Conservation (phyloP, 2,888 invertebrate species). For the Barypeithes pellucidus region DNA sequence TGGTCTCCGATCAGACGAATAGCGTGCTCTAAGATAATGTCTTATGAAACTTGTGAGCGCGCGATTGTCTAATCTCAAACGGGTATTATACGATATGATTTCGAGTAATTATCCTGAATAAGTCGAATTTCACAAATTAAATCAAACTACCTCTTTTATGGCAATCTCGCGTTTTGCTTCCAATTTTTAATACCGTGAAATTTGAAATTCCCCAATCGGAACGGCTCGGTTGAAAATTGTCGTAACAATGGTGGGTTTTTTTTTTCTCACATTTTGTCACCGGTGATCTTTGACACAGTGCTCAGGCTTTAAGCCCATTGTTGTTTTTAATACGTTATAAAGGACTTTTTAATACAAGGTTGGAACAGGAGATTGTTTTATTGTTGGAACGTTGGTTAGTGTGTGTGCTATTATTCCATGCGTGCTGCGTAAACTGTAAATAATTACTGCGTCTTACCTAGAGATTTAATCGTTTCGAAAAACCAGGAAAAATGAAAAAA, state of each 20-base stretch:
- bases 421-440: no score
- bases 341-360: conserved; percentile 6
- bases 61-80: no score
- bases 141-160: background rate
- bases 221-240: background rate
- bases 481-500: no score
- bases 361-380: background rate
- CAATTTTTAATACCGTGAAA: background rate
- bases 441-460: no score
- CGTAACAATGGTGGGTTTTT: background rate
- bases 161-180: background rate
- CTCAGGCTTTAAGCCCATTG: background rate
- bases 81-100: background rate
- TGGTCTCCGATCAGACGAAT: no score
- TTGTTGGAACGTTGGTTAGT: background rate
- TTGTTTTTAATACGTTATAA: conserved; percentile 10
- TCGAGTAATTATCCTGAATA: background rate
- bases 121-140: conserved; percentile 1
- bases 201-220: background rate
- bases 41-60: no score
- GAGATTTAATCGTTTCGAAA: no score
- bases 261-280: conserved; percentile 1
- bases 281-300: conserved; percentile 5
- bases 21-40: no score
- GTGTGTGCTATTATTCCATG: no score